Base-by-base conservation (phyloP, 2,113 vertebrate species). In the Callionymus lyra region DNA sequence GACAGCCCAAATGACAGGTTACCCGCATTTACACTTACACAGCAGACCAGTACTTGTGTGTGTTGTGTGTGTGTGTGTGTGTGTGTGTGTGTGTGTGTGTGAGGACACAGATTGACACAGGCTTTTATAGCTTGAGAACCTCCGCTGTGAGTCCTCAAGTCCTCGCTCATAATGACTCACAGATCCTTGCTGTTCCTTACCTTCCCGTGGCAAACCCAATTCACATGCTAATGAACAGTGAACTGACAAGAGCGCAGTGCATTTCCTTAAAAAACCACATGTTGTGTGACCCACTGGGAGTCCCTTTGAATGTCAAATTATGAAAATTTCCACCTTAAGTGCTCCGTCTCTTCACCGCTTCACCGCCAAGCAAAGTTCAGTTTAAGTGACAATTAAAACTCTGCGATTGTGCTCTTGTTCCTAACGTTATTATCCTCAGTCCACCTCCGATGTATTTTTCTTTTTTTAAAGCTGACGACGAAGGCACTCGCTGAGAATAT, bases 311-410 rank as follows among this genome's bases (percentile, higher is more conserved):
- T 56, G 50, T 16, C 47, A 43, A 45, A 70, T 70, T 72, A 63
- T 68, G 37, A 39, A 57, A 78, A 63, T 47, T 32, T 40, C 45
- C 34, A 50, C 41, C 58, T 13, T 53, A 63, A 70, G 49, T 41
- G 44, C 41, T 44, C 41, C 39, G 12, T 45, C 45, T 50, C 51
- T 55, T 34, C 33, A 34, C 44, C 47, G 34, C 49, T 49, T 63
- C 54, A 40, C 21, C 57, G 50, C 47, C 10, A 56, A 6, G 13
- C 49, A 38, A 65, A 59, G 55, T 72, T 63, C 14, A 58, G 68
- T 68, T 47, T 50, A 38, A 50, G 44, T 56, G 56, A 65, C 68
- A 70, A 70, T 75, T 70, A 75, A 78, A 70, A 47, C 63, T 51
- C 62, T 47, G 56, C 70, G 63, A 70, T 68, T 53, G 56, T 65